Evolutionary conservation across 2,797 vertebrate genomes (phyloP), one percentile per base, ranked within the genome.

Genomic region (Aphelocoma californica): DNA sequence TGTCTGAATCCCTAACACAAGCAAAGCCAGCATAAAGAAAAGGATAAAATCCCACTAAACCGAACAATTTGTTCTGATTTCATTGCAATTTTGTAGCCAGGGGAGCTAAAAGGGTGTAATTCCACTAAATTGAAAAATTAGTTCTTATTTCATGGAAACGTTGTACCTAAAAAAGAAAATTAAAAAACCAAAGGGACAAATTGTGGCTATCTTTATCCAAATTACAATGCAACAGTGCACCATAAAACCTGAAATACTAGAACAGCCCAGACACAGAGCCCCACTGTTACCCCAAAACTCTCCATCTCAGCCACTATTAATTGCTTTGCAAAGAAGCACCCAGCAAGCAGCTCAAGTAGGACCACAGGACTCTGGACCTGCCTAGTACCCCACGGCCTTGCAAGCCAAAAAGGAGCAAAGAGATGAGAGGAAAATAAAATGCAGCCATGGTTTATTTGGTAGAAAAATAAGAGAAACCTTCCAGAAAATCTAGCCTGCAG

Each of bases 391-490:
- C 72, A 80, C 5, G 14, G 69, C 34, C 54, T 47, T 74, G 69
- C 50, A 83, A 90, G 58, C 57, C 12, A 11, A 85, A 67, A 86
- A 83, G 80, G 18, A 94, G 91, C 50, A 51, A 88, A 80, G 4
- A 23, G n/a, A 53, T 67, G 44, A 47, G 82, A 83, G 28, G 14
- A n/a, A 78, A 91, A 67, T 69, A 40, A 92, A 89, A 71, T 0
- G 4, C 28, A 79, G 60, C 18, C 26, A 11, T 25, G 3, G 0
- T 81, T 91, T 86, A 80, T 86, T 91, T 38, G 38, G 61, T 94
- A 90, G 20, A 91, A 96, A 96, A 95, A 81, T 83, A 86, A 69
- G 50, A 88, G 28, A 42, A 69, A 58, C 28, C 71, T 94, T 91
- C 58, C 58, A 93, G 61, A 86, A 95, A 92, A 94, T 57, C 14